Percentiles rank a stretch among this genome's conserved stretches.
phyloP scores from a whole-genome alignment of 2,888 invertebrate genomes.

The Phasia obesa region DNA sequence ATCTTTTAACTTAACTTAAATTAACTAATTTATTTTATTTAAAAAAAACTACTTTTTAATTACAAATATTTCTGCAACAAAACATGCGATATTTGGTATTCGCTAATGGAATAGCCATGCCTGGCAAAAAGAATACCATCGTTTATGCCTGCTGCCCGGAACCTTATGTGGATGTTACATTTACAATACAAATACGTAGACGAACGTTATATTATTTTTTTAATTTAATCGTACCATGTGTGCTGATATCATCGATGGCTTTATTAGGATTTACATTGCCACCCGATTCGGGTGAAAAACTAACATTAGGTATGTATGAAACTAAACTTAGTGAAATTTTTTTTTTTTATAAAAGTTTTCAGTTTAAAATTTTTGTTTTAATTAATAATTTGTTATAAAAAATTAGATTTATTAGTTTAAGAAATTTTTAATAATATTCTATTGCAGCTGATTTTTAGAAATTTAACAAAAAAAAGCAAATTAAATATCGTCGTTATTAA shows the following conservation, averaged over 20 bases:
- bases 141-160: constrained; percentile 96
- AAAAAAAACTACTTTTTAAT: constrained; percentile 35
- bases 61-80: neutral
- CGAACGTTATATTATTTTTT: constrained; percentile 99
- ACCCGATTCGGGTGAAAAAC: constrained; percentile 87
- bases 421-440: constrained; percentile 45
- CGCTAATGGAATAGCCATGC: constrained; percentile 88
- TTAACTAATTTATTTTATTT: constrained; percentile 65
- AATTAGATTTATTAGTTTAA: neutral
- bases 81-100: neutral
- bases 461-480: neutral
- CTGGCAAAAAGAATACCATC: constrained; percentile 94
- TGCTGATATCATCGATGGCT: constrained; percentile 99
- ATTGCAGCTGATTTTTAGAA: constrained; percentile 51
- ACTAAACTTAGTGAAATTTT: constrained; percentile 1
- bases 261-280: constrained; percentile 98
- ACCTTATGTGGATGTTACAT: constrained; percentile 95
- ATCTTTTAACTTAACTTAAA: constrained; percentile 59
- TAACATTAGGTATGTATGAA: constrained; percentile 82
- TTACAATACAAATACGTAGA: constrained; percentile 97
- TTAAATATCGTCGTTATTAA: neutral
- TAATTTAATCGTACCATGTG: constrained; percentile 99
- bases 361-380: neutral
- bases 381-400: neutral
- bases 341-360: constrained; percentile 7